These are phyloP conservation scores for Semicossyphus pulcher DNA, from an alignment of 2,113 vertebrate genomes.

Conservation along the genomic window DNA sequence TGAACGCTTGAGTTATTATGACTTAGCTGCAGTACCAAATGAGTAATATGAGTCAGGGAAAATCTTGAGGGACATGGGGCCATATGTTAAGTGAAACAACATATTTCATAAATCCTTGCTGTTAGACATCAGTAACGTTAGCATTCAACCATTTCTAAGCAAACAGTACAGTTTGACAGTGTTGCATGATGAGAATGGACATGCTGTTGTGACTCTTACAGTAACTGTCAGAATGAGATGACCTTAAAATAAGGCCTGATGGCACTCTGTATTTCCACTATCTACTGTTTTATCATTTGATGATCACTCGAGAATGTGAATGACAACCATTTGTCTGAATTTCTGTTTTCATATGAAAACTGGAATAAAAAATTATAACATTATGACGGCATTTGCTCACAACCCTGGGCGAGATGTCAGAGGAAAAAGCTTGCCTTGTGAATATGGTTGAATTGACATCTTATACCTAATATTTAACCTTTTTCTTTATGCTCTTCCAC, in stretches of 20 bases:
- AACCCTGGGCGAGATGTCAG: too few relatives aligned
- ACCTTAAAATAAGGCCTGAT: not conserved
- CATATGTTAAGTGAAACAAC: too few relatives aligned
- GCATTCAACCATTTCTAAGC: too few relatives aligned
- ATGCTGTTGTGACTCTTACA: too few relatives aligned
- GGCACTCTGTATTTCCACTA: not conserved
- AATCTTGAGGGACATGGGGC: too few relatives aligned
- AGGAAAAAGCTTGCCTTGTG: not conserved
- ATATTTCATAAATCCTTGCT: too few relatives aligned
- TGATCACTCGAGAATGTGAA: not conserved
- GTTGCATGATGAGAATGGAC: too few relatives aligned
- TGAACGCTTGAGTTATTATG: not conserved
- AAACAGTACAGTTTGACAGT: too few relatives aligned
- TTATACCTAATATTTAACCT: not conserved
- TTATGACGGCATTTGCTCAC: too few relatives aligned
- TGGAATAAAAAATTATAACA: not conserved
- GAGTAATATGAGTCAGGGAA: too few relatives aligned
- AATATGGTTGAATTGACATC: not conserved
- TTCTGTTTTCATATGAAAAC: not conserved
- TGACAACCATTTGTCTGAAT: not conserved
- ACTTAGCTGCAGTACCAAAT: not conserved
- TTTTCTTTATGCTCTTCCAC: not conserved
- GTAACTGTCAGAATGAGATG: too few relatives aligned
- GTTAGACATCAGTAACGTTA: too few relatives aligned
- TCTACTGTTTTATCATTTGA: not conserved